Evolutionary conservation across 2,113 vertebrate species (phyloP), one percentile per base, ranked within the genome.

Genomic region (Picathartes gymnocephalus): DNA sequence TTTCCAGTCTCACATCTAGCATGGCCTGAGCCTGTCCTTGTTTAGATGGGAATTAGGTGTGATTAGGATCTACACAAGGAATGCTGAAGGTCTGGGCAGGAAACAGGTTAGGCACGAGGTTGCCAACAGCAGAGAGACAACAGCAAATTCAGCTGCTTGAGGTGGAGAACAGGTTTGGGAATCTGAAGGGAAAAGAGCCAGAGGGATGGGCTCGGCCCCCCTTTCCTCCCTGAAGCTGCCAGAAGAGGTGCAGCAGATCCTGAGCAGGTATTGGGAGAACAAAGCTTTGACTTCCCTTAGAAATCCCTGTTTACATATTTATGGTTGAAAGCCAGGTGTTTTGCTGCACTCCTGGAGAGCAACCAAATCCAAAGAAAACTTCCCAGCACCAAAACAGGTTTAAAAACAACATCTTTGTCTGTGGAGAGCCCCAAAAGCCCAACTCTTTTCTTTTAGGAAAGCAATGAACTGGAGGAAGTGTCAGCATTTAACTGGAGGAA

Each of bases 61-160:
- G 47, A 47, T 0, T 0, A 3, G 53, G 40, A 37, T 72, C 61
- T 68, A 27, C 35, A 24, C 24, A 28, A 51, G 44, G 9, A 54
- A 28, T 15, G 8, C 30, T 6, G 42, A 62, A 40, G 20, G 17
- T 45, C 25, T 53, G 28, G 16, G 22, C 28, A 71, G 58, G 39
- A 28, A 84, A 44, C 8, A 15, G 69, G 23, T 35, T 58, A 64
- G 61, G 53, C 53, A 58, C 0, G 0, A 48, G 11, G 45, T 28
- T 44, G 37, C 19, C 13, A 62, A 25, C 8, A 62, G 65, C 42
- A 85, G 51, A 81, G 17, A 42, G 27, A 30, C 17, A 69, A 53
- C 3, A 24, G 20, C 14, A 80, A 50, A 92, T n/a, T 54, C 82
- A 66, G 2, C 64, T 77, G 42, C 39, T 22, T 69, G 68, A 53